Conservation (phyloP, 2,113 vertebrate species). For the Stictonetta naevosa region DNA sequence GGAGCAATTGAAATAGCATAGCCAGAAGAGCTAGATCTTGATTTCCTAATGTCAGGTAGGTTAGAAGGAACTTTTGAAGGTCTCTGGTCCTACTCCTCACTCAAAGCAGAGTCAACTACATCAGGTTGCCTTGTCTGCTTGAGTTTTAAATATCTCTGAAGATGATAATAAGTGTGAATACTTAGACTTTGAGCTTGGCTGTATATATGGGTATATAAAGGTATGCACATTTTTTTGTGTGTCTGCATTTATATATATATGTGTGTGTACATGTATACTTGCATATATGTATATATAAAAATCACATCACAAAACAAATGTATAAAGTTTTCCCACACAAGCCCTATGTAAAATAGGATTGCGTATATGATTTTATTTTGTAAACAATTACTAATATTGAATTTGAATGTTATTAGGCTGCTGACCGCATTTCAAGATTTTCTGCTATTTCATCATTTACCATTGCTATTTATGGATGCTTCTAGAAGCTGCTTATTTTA, state of each 20-base stretch:
- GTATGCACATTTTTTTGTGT: neutral
- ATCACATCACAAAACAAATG: neutral
- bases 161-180: neutral
- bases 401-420: neutral
- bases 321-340: neutral
- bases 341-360: neutral
- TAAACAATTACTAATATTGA: neutral
- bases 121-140: neutral
- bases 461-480: neutral
- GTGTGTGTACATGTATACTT: neutral
- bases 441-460: neutral
- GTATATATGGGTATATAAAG: neutral
- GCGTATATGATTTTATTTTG: neutral
- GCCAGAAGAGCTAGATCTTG: neutral
- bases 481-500: neutral
- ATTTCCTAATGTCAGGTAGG: neutral
- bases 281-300: neutral
- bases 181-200: neutral
- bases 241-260: accelerated
- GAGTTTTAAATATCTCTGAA: neutral
- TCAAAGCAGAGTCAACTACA: neutral
- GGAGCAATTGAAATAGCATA: neutral
- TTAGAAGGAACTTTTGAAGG: neutral
- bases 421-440: neutral
- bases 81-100: neutral